Base-by-base conservation (phyloP, 1,140 invertebrate species). In the Sesamia nonagrioides region DNA sequence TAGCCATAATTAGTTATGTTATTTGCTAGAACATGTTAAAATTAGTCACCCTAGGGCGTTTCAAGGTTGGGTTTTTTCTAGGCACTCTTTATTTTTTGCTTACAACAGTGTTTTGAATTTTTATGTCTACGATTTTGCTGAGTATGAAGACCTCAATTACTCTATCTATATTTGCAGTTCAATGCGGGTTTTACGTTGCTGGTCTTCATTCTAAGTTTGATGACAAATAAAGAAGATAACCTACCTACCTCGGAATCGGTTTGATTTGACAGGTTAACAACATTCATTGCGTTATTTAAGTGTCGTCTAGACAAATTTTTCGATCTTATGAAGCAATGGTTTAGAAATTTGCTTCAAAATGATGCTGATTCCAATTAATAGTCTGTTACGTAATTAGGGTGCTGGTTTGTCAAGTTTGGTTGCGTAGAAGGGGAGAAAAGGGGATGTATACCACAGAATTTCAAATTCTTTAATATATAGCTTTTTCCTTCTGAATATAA, bases 21-120 rank as follows among this genome's bases (percentile, higher is more conserved):
- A 60, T 60, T 60, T 60, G 13, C 56, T 60, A 35, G 15, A 60
- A 27, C n/a, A 60, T 66, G 37, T 66, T 17, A 18, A 18, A 6
- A 66, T 63, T 63, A 66, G n/a, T 42, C 7, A 27, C 56, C 33
- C 27, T 60, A 33, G 2, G 21, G 37, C 15, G 15, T n/a, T 50
- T 50, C 45, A n/a, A 50, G 45, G 0, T 3, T 13, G 45, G 37
- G 15, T 60, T 0, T 66, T 40, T 63, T 66, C 17, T 21, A 63
- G n/a, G 35, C 35, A 17, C 7, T 42, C 1, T 42, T 66, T 66
- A 2, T 37, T 40, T 40, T 37, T 37, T 40, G 15, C 2, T 45
- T 13, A 13, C 9, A 13, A 45, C 0, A 45, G 8, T 45, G 42
- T 13, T 3, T 45, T 45, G 0, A 13, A 11, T 13, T 40, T 45